A percentile compares a stretch with the other conserved stretches of the same genome.
Conservation (phyloP, 2,797 vertebrate species). For the Rhinophrynus dorsalis region DNA sequence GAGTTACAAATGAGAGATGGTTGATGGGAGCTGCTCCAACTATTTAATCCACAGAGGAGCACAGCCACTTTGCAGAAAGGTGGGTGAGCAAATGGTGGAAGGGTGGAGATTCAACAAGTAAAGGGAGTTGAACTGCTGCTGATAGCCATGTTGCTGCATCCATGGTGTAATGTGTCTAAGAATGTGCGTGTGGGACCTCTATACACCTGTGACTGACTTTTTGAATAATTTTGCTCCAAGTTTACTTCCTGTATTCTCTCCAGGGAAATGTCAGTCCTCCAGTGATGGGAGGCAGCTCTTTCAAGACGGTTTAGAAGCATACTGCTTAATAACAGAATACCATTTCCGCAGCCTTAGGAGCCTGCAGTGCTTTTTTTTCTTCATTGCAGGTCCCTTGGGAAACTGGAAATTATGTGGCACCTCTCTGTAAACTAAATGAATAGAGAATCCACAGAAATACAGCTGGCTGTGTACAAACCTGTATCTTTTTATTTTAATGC, state of each 20-base stretch:
- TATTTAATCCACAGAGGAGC: conserved; percentile 53
- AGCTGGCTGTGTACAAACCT: conserved; percentile 43
- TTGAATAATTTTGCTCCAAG: conserved; percentile 55
- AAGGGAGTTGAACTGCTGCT: conserved; percentile 15
- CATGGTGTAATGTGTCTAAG: not conserved
- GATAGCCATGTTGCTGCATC: conserved; percentile 29
- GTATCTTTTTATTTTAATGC: conserved; percentile 11
- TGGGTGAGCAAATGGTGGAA: not conserved
- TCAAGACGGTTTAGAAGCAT: conserved; percentile 14
- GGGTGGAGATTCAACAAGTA: conserved; percentile 1
- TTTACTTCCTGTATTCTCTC: conserved; percentile 46
- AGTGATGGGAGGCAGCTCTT: conserved; percentile 14
- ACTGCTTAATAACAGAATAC: not conserved
- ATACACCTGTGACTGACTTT: conserved; percentile 57
- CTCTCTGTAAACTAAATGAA: not conserved
- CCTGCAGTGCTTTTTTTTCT: not conserved
- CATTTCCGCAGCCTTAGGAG: conserved; percentile 1
- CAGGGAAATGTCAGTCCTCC: conserved; percentile 44
- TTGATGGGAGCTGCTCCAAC: not conserved
- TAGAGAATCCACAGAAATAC: conserved; percentile 25
- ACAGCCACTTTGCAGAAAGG: not conserved
- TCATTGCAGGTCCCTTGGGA: conserved; percentile 9
- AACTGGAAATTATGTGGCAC: conserved; percentile 6
- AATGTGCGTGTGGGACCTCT: conserved; percentile 48
- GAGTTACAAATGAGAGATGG: conserved; percentile 61